phyloP scores from a whole-genome alignment of 2,888 invertebrate species.

The Prosapia bicincta region DNA sequence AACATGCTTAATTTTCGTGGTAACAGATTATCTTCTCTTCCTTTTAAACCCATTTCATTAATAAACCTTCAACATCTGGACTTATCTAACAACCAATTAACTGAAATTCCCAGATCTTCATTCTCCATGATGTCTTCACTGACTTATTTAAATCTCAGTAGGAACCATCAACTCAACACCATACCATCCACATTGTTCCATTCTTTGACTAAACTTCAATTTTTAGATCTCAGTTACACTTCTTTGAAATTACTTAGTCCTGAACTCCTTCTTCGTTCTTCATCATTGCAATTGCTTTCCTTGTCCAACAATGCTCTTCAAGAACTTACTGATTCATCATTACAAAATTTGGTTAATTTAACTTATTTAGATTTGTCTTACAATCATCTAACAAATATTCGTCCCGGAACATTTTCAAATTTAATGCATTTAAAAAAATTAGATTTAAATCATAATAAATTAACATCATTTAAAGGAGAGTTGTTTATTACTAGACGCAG shows the following conservation, averaged over 20 bases:
- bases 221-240: slow-evolving; percentile 70
- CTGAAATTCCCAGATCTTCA: slow-evolving; percentile 64
- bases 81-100: slow-evolving; percentile 74
- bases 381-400: slow-evolving; percentile 72
- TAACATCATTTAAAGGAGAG: slow-evolving; percentile 78
- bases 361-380: slow-evolving; percentile 64
- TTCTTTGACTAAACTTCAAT: slow-evolving; percentile 63
- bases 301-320: slow-evolving; percentile 69
- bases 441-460: slow-evolving; percentile 69
- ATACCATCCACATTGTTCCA: slow-evolving; percentile 63
- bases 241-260: slow-evolving; percentile 69
- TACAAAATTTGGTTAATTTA: slow-evolving; percentile 71
- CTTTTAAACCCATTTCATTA: slow-evolving; percentile 60
- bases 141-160: slow-evolving; percentile 70
- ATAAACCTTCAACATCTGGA: slow-evolving; percentile 65
- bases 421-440: slow-evolving; percentile 70
- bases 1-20: slow-evolving; percentile 67
- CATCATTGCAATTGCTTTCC: slow-evolving; percentile 62
- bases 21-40: slow-evolving; percentile 67
- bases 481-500: slow-evolving; percentile 64
- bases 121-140: slow-evolving; percentile 65
- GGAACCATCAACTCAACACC: slow-evolving; percentile 64
- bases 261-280: slow-evolving; percentile 65
- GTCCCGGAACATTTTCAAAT: slow-evolving; percentile 72
- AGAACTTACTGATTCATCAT: slow-evolving; percentile 73